Conservation (phyloP, 2,797 vertebrate genomes). For the Sebastes taczanowskii region DNA sequence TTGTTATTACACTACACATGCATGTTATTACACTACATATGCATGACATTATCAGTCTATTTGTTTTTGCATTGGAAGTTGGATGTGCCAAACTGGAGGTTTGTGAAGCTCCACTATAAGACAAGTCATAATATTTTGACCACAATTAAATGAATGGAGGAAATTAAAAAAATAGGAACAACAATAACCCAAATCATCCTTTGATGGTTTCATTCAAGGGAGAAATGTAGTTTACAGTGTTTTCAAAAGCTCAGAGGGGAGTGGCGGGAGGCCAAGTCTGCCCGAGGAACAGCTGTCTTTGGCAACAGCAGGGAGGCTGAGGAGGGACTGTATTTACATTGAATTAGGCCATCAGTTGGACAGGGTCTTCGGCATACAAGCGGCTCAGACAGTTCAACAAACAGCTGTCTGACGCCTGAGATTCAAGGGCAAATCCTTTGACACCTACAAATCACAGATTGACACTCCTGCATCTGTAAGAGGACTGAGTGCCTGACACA, state of each 20-base stretch:
- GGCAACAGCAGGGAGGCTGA: slow-evolving; percentile 64
- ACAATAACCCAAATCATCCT: slow-evolving; percentile 14
- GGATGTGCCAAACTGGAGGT: background rate
- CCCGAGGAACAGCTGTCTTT: slow-evolving; percentile 65
- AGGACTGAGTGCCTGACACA: slow-evolving; percentile 39
- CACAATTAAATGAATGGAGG: background rate
- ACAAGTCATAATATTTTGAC: background rate
- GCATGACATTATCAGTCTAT: background rate
- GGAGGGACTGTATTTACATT: slow-evolving; percentile 64
- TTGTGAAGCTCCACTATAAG: background rate
- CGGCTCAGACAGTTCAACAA: slow-evolving; percentile 63
- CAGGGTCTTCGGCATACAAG: slow-evolving; percentile 50
- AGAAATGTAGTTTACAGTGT: slow-evolving; percentile 44
- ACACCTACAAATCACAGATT: slow-evolving; percentile 62
- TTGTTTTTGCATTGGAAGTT: background rate
- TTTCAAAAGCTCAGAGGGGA: slow-evolving; percentile 56
- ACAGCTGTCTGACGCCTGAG: slow-evolving; percentile 40
- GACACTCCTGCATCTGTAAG: slow-evolving; percentile 49
- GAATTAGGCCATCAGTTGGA: slow-evolving; percentile 71
- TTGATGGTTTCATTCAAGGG: slow-evolving; percentile 27
- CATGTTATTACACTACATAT: background rate
- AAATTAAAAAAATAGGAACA: background rate
- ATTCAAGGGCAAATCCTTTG: slow-evolving; percentile 70
- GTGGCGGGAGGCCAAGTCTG: slow-evolving; percentile 53
- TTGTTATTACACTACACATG: background rate